phyloP scores from a whole-genome alignment of 2,113 vertebrate genomes.

The Salvelinus fontinalis region DNA sequence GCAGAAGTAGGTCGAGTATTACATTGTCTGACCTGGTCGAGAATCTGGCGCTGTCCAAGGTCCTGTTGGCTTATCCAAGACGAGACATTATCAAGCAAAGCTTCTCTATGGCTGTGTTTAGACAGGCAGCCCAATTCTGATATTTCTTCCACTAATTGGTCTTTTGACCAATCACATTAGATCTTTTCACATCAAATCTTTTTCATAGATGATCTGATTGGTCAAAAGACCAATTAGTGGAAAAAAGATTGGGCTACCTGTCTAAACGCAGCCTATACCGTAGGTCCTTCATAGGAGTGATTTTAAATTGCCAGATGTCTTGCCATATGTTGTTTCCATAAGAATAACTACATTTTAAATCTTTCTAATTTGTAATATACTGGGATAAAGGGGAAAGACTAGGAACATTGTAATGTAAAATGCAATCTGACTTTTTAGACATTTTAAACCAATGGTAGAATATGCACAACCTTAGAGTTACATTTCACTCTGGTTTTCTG shows the following conservation, averaged over 20 bases:
- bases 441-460: slow-evolving; percentile 5
- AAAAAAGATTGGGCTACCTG: too few species aligned
- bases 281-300: background rate
- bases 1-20: background rate
- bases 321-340: background rate
- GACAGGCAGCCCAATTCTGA: too few species aligned
- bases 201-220: too few species aligned
- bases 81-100: background rate
- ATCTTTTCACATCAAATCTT: too few species aligned
- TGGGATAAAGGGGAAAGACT: background rate
- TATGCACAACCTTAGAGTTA: background rate
- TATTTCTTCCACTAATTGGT: too few species aligned
- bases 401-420: background rate
- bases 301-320: background rate
- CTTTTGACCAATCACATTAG: too few species aligned
- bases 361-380: background rate
- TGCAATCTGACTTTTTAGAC: slow-evolving; percentile 25
- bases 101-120: background rate
- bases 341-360: background rate
- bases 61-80: background rate
- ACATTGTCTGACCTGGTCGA: background rate
- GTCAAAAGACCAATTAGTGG: too few species aligned
- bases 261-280: too few species aligned
- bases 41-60: slow-evolving; percentile 1
- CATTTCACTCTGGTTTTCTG: slow-evolving; percentile 6